Evolutionary conservation across 2,113 vertebrate species (phyloP).

Genomic region (Rhinichthys klamathensis): DNA sequence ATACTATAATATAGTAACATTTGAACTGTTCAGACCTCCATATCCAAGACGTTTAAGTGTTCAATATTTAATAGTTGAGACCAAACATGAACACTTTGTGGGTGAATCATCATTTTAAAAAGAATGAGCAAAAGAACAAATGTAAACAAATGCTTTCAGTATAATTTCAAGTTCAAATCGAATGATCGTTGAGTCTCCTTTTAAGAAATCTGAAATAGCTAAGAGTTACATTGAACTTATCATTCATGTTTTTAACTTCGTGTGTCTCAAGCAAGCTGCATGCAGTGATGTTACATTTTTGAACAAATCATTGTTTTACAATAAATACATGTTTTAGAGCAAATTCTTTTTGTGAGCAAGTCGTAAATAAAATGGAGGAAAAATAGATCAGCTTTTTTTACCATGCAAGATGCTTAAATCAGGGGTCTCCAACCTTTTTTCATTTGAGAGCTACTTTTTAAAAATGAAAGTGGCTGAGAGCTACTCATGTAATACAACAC

Average conservation of each 20-base stretch:
- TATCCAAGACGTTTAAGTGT: background rate
- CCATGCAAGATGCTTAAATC: background rate
- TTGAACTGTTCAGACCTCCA: background rate
- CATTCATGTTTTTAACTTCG: background rate
- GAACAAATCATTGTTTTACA: too few relatives aligned
- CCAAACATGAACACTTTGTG: background rate
- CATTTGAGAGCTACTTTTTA: too few relatives aligned
- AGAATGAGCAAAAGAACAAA: too few relatives aligned
- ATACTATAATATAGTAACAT: background rate
- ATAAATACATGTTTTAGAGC: too few relatives aligned
- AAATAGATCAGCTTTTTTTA: too few relatives aligned
- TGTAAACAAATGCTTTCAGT: too few relatives aligned
- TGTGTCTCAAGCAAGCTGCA: too few relatives aligned
- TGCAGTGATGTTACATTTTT: too few relatives aligned
- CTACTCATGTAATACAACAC: too few relatives aligned
- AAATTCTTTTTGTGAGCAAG: background rate
- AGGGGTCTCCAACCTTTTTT: too few relatives aligned
- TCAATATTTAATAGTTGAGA: background rate
- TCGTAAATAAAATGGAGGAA: too few relatives aligned
- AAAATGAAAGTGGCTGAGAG: too few relatives aligned
- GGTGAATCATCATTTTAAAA: background rate
- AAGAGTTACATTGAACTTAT: background rate
- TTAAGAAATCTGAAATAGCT: background rate
- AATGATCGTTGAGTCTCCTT: background rate
- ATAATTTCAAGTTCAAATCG: background rate